Evolutionary conservation across 2,113 vertebrate genomes (phyloP), one percentile per base, ranked within the genome.

Genomic region (Hyaena hyaena): DNA sequence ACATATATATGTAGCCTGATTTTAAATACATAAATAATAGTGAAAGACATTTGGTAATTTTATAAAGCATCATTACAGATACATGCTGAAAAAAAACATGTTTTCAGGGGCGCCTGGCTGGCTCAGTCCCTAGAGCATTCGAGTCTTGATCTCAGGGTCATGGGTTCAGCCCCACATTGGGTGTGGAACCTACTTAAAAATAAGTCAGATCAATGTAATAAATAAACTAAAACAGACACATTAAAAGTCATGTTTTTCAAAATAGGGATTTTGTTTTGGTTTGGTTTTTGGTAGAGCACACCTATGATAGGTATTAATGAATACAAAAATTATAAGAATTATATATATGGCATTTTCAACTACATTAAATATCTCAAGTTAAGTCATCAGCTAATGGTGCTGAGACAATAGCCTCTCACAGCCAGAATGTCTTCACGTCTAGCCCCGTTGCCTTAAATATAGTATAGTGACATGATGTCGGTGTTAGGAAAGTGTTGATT

Each of bases 21-120:
- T 90, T 94, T 35, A 95, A 65, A 43, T 83, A 86, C 33, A 69
- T 93, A 31, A 93, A 91, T 93, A 91, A 53, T 33, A 81, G 48
- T 45, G n/a, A 71, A 90, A 65, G 48, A 93, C 65, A 48, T 82
- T 71, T 88, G 58, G 10, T 77, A 5, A 88, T 95, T 94, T 96
- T 87, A 77, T 92, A 87, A 96, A 82, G 83, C 35, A 43, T 82
- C 76, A 28, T 12, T 80, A 39, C 23, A 80, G 55, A 55, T 90
- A 86, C 28, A 45, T 94, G 28, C 65, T 65, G 35, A 79, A 73
- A 81, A 83, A 74, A 88, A 84, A 14, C 55, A 55, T 83, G 68
- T 45, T 84, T 90, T 31, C 74, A 17, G 43, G 74, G 74, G 7
- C 14, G 4, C 73, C 24, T 76, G 73, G 26, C 74, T 48, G 14